These are phyloP conservation scores for Aleiodes testaceus DNA, from an alignment of 2,888 invertebrate genomes.

Conservation along the genomic window DNA sequence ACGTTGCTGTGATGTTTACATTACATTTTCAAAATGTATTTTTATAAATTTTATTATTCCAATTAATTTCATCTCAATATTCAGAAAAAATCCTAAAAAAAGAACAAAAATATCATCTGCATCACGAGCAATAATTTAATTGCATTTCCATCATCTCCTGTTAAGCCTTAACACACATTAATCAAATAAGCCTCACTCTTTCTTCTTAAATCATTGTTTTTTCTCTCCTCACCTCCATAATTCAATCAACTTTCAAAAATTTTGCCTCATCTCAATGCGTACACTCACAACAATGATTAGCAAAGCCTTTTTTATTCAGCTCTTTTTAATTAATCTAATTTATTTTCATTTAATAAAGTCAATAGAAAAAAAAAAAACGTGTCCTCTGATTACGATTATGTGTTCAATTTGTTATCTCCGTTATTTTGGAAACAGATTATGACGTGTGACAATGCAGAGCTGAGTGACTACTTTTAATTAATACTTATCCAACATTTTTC, in stretches of 20 bases:
- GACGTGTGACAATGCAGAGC: constrained; percentile 50
- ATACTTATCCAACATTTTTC: constrained; percentile 49
- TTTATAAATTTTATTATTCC: neutral
- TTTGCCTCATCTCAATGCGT: constrained; percentile 40
- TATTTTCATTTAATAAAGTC: neutral
- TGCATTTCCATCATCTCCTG: constrained; percentile 44
- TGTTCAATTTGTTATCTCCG: neutral
- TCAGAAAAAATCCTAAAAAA: constrained; percentile 65
- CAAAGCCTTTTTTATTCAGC: constrained; percentile 8
- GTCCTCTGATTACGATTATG: constrained; percentile 20
- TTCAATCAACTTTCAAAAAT: constrained; percentile 14
- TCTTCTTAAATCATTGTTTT: constrained; percentile 29
- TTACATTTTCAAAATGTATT: no score
- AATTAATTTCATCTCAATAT: constrained; percentile 11
- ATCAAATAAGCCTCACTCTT: constrained; percentile 34
- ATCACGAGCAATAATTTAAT: constrained; percentile 34
- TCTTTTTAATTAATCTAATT: neutral
- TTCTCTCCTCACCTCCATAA: neutral
- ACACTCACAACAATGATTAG: constrained; percentile 49
- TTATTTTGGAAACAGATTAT: constrained; percentile 29
- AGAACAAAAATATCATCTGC: constrained; percentile 56
- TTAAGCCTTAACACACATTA: constrained; percentile 51
- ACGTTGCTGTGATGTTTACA: constrained; percentile 60
- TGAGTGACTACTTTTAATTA: constrained; percentile 47
- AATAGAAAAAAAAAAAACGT: constrained; percentile 12